Evolutionary conservation across 2,888 invertebrate species (phyloP), one percentile per base, ranked within the genome.

Genomic region (Cheilosia urbana): DNA sequence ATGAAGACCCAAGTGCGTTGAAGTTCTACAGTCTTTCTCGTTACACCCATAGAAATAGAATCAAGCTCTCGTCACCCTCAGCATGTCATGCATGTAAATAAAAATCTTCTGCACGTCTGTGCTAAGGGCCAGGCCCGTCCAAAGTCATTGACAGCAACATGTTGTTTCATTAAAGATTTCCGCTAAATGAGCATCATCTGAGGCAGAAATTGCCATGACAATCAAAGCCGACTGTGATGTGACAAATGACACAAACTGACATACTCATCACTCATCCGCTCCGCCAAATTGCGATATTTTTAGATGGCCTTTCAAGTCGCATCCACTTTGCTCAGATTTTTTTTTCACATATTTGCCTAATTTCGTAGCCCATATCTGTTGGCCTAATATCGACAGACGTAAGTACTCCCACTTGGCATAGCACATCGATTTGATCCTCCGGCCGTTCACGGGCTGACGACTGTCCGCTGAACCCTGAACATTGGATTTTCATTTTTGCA

Each of bases 131-230:
- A 13, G 40, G 17, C 40, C n/a, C 60, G 58, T 15, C 30, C 19
- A 30, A 37, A 30, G 24, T 49, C 30, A 30, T 37, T 30, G 17
- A 40, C 62, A 78, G 72, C 83, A 78, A 83, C 78, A 73, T 78
- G 82, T 78, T 78, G 72, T 51, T 63, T 83, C 79, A 83, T 83
- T 83, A 83, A 83, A 83, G 78, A 68, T 42, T 83, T 83, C 78
- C 83, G 40, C 78, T 42, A 83, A 83, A 79, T 83, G 83, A 79
- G 37, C 79, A 83, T 68, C 78, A 73, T 42, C 68, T 72, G 73
- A 58, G 11, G 78, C 73, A 73, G 62, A 79, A 83, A 69, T 49
- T 68, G 78, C 45, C 72, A 78, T 79, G 66, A 63, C 83, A 79
- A 73, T 73, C 62, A 68, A 42, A 15, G 37, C 58, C 71, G 30